These are phyloP conservation scores for Herpetotheres cachinnans DNA, from an alignment of 2,113 vertebrate species.

Conservation along the genomic window DNA sequence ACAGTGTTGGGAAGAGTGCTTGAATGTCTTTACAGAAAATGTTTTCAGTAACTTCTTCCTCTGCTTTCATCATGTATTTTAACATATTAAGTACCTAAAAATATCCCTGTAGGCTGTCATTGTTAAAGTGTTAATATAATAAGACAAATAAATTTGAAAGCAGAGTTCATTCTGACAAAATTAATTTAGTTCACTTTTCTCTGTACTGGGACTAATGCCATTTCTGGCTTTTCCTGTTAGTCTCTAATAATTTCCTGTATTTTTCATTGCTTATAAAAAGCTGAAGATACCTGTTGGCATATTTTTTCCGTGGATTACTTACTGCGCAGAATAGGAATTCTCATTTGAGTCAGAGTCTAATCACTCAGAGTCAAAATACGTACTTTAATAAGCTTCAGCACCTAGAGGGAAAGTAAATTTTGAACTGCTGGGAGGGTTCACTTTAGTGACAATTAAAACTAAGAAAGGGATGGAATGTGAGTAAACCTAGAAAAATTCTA, in stretches of 20 bases:
- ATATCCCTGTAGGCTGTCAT: neutral
- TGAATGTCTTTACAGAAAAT: neutral
- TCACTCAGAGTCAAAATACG: neutral
- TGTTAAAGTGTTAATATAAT: neutral
- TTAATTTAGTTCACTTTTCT: neutral
- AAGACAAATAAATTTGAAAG: slow-evolving; percentile 26
- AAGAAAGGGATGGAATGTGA: neutral
- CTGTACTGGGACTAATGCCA: neutral
- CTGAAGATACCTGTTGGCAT: neutral
- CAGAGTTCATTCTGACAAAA: neutral
- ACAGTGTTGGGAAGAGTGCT: neutral
- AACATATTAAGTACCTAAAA: neutral
- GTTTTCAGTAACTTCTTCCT: neutral
- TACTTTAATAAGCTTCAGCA: neutral
- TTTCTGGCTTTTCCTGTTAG: neutral
- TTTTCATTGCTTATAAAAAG: neutral
- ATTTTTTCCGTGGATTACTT: neutral
- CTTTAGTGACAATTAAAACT: neutral
- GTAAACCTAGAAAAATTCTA: neutral
- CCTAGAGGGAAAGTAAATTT: neutral
- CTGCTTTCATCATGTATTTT: neutral
- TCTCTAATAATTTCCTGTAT: neutral
- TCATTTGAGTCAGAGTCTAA: neutral
- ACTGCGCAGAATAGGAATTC: neutral
- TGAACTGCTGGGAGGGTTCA: neutral